phyloP scores from a whole-genome alignment of 2,888 invertebrate genomes.

The Rhyacophila evoluta region DNA sequence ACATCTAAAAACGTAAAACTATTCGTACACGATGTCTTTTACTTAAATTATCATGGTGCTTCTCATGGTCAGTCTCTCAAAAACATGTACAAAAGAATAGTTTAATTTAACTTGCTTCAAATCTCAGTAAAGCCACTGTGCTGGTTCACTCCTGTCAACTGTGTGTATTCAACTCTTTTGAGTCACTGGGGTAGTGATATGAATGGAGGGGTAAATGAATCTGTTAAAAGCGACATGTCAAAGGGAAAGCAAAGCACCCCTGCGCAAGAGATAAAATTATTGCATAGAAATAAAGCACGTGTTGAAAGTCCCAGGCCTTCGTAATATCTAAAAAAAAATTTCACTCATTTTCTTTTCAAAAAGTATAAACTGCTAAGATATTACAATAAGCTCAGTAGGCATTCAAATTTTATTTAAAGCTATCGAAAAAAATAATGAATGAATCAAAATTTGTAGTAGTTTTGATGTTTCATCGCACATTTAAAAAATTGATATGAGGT shows the following conservation, averaged over 20 bases:
- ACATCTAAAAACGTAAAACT: too few relatives aligned
- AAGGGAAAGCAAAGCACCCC: background rate
- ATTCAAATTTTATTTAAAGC: too few relatives aligned
- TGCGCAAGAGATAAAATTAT: background rate
- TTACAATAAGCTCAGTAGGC: too few relatives aligned
- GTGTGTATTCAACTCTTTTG: background rate
- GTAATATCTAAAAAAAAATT: background rate
- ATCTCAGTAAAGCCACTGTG: background rate
- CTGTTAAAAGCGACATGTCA: background rate
- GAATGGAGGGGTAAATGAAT: background rate
- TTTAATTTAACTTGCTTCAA: background rate
- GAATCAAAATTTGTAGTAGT: too few relatives aligned
- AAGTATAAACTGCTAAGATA: too few relatives aligned
- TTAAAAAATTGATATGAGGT: too few relatives aligned
- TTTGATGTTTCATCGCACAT: too few relatives aligned
- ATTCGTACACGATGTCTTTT: too few relatives aligned
- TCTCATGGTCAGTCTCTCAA: too few relatives aligned
- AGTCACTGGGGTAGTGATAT: background rate
- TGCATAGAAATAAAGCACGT: background rate
- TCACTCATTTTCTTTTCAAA: background rate
- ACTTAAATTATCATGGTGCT: too few relatives aligned
- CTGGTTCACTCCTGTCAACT: background rate
- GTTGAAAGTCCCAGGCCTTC: background rate
- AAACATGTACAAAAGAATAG: too few relatives aligned
- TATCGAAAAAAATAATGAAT: too few relatives aligned